Evolutionary conservation across 2,888 invertebrate genomes (phyloP), one percentile per base, ranked within the genome.

Genomic region (Volucella bombylans): DNA sequence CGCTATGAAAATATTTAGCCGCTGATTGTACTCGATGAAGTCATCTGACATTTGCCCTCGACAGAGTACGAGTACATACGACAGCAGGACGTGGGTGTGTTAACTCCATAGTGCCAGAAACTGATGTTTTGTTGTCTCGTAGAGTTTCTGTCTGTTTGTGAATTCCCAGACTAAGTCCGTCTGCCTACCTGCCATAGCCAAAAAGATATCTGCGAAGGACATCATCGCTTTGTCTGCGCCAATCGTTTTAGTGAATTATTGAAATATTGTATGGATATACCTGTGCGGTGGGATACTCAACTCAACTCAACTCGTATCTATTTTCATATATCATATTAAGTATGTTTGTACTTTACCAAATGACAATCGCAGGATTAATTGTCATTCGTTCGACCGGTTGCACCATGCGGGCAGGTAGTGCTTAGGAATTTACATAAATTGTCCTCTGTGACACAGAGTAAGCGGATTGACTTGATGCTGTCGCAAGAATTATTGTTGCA

Each of bases 21-120:
- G 50, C 12, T 45, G 65, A 31, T 54, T 55, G 0, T 14, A 12
- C 18, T 38, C 52, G n/a, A 61, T 80, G 57, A 69, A 62, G 62
- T 81, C 23, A 64, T 69, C 62, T 64, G 64, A 59, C 64, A 61
- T 81, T 10, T 71, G 81, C 74, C 81, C 81, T 81, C 71, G 76
- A 45, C 50, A 64, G 1, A n/a, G n/a, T n/a, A n/a, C n/a, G 74
- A 74, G 55, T 64, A 59, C 38, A 47, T 23, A 8, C 4, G 1
- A 41, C 12, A 23, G 4, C 12, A 31, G 31, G 14, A 47, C 41
- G 14, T 38, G 64, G 55, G 49, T 71, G 78, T 59, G 67, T 59
- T 55, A 57, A 43, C 43, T 38, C 11, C 52, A 8, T 41, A 39
- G 6, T 6, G 31, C 31, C 47, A 11, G 39, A 15, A 57, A 52